Percentiles rank a stretch among this genome's conserved stretches.
These are phyloP conservation scores for Onychostruthus taczanowskii DNA, from an alignment of 2,113 vertebrate genomes.

Conservation along the genomic window DNA sequence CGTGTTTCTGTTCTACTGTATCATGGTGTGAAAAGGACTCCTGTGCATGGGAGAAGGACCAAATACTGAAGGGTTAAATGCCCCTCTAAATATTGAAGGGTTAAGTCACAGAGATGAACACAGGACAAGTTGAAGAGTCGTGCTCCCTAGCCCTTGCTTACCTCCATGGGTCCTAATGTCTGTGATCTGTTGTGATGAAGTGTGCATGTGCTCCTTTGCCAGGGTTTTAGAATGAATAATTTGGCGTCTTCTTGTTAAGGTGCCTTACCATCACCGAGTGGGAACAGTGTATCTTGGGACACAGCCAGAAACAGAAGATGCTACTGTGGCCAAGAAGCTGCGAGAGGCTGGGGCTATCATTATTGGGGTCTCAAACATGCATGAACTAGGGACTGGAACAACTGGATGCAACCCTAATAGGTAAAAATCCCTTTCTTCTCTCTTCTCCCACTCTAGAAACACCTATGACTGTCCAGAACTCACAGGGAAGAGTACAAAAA, in stretches of 20 bases:
- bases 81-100: background rate
- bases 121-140: background rate
- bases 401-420: conserved; percentile 70
- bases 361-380: conserved; percentile 73
- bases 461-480: background rate
- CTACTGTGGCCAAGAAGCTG: conserved; percentile 65
- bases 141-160: background rate
- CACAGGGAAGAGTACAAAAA: background rate
- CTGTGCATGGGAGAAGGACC: background rate
- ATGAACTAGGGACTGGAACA: conserved; percentile 66
- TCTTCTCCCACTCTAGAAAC: background rate
- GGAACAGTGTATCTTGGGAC: conserved; percentile 66
- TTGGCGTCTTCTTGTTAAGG: conserved; percentile 23
- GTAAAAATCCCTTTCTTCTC: conserved; percentile 16
- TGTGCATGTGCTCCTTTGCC: background rate
- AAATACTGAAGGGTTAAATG: background rate
- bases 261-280: conserved; percentile 60
- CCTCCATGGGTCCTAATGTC: background rate
- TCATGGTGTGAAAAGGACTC: background rate
- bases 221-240: background rate
- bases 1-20: background rate
- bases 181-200: background rate
- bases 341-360: conserved; percentile 67
- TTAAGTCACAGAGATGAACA: background rate
- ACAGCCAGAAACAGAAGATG: conserved; percentile 61